Evolutionary conservation across 2,888 invertebrate genomes (phyloP).

Genomic region (Byasa hedistus): DNA sequence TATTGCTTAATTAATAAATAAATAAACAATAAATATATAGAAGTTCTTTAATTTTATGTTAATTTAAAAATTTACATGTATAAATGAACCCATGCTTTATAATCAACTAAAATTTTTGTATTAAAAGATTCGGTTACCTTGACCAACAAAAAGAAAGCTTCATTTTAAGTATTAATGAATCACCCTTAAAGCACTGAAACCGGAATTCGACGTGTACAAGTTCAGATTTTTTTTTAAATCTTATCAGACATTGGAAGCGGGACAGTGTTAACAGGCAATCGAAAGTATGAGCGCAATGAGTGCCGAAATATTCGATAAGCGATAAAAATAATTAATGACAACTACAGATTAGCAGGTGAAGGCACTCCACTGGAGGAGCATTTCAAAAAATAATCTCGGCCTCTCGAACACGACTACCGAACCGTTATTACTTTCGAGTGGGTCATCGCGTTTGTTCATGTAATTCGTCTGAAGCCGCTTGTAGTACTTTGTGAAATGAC

Average conservation of each 20-base stretch:
- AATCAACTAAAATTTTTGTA: too few species aligned
- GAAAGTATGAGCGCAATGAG: constrained; percentile 55
- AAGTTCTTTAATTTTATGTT: too few species aligned
- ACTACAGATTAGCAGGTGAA: constrained; percentile 72
- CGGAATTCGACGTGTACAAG: neutral
- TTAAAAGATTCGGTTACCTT: too few species aligned
- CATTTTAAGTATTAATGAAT: neutral
- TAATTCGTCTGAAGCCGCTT: constrained; percentile 45
- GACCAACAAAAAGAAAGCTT: too few species aligned
- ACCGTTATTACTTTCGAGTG: constrained; percentile 73
- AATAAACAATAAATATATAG: too few species aligned
- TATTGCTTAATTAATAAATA: too few species aligned
- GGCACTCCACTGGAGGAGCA: constrained; percentile 77
- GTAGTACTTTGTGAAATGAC: constrained; percentile 16
- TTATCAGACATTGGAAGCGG: constrained; percentile 34
- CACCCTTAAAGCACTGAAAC: neutral
- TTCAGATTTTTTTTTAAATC: constrained; percentile 18
- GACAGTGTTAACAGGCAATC: constrained; percentile 51
- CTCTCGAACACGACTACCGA: constrained; percentile 70
- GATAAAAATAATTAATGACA: constrained; percentile 80
- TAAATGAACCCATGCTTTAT: too few species aligned
- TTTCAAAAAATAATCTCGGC: constrained; percentile 77
- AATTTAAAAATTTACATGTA: too few species aligned
- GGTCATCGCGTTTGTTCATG: constrained; percentile 67
- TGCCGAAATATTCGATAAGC: constrained; percentile 75